A percentile compares a stretch with the other conserved stretches of the same genome.
These are phyloP conservation scores for Hippolais icterina DNA, from an alignment of 2,113 vertebrate genomes.

Conservation along the genomic window DNA sequence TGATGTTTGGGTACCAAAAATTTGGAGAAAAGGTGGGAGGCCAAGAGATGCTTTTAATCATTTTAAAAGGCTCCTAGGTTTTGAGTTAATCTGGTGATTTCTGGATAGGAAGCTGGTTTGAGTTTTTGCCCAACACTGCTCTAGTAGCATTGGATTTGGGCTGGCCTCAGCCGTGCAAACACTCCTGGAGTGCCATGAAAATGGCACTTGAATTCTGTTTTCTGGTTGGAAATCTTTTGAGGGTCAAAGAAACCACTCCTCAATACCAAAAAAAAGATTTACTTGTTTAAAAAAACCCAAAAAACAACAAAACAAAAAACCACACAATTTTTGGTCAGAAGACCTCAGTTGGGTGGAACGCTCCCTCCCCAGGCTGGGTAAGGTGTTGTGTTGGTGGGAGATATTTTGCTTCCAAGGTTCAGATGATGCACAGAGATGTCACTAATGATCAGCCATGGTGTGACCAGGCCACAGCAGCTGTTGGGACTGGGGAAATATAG, in stretches of 20 bases:
- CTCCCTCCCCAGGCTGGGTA: not conserved
- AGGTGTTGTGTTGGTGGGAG: not conserved
- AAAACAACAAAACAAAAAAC: fast-evolving
- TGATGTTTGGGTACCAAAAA: not conserved
- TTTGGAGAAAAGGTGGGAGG: not conserved
- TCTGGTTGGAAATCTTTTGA: not conserved
- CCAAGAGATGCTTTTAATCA: not conserved
- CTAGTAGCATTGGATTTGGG: not conserved
- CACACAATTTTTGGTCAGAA: not conserved
- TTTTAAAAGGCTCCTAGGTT: not conserved
- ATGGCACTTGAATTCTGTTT: not conserved
- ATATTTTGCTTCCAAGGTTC: not conserved
- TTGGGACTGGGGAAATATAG: not conserved
- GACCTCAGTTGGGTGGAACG: not conserved
- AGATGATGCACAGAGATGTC: not conserved
- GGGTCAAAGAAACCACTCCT: not conserved
- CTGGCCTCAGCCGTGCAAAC: not conserved
- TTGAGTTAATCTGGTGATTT: not conserved
- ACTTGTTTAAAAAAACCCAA: fast-evolving
- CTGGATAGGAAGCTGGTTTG: not conserved
- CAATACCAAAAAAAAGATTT: not conserved
- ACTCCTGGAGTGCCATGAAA: not conserved
- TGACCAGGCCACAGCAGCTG: not conserved
- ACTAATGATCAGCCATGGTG: not conserved
- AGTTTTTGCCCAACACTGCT: not conserved